Conservation (phyloP, 2,888 invertebrate species). For the Hymenopus coronatus region DNA sequence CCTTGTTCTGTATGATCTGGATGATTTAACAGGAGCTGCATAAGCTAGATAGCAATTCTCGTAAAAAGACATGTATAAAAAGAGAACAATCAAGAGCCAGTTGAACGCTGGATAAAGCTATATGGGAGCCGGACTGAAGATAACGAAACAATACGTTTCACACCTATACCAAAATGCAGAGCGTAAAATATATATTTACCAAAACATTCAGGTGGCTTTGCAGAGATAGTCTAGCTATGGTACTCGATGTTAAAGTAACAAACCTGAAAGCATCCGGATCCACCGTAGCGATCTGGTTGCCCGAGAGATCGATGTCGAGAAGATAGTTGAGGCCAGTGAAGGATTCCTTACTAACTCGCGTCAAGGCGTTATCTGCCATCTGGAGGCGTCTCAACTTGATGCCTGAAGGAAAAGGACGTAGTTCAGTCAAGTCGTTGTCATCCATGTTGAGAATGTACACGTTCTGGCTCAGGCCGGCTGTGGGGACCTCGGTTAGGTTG, state of each 20-base stretch:
- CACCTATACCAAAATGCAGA: too few species aligned
- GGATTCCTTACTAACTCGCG: conserved; percentile 57
- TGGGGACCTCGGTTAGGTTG: conserved; percentile 66
- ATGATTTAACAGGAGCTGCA: too few species aligned
- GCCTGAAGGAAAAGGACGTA: conserved; percentile 62
- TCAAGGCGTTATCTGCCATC: conserved; percentile 64
- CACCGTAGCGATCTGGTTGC: conserved; percentile 60
- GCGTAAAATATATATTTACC: too few species aligned
- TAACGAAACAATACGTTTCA: too few species aligned
- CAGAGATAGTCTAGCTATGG: too few species aligned
- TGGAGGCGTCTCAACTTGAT: conserved; percentile 68
- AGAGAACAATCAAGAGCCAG: too few species aligned
- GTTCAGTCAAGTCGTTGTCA: conserved; percentile 61
- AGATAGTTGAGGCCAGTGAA: conserved; percentile 65
- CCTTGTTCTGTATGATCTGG: too few species aligned
- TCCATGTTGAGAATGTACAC: conserved; percentile 70
- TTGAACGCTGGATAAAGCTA: too few species aligned
- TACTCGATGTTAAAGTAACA: conserved; percentile 36
- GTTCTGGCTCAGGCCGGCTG: conserved; percentile 62
- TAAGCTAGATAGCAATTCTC: too few species aligned
- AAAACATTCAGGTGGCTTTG: too few species aligned
- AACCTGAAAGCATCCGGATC: conserved; percentile 67
- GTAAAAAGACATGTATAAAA: too few species aligned
- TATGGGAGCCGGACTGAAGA: too few species aligned
- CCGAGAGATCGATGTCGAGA: conserved; percentile 67